A percentile compares a stretch with the other conserved stretches of the same genome.
These are phyloP conservation scores for Platyura marginata DNA, from an alignment of 1,140 invertebrate genomes.

Conservation along the genomic window DNA sequence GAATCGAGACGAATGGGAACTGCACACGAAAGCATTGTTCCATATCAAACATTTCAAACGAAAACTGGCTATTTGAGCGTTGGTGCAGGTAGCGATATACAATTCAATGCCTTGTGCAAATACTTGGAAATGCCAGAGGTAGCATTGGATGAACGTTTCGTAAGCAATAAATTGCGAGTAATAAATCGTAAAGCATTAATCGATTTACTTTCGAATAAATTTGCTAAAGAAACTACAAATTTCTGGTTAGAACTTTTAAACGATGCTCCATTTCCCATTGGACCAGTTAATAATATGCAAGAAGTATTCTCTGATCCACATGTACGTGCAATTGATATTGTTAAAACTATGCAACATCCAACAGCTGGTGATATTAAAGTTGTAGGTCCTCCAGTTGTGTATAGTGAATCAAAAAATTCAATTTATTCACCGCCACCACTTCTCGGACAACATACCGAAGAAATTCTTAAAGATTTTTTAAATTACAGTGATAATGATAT, in stretches of 20 bases:
- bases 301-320: slow-evolving; percentile 81
- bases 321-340: slow-evolving; percentile 51
- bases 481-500: slow-evolving; percentile 44
- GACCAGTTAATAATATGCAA: slow-evolving; percentile 71
- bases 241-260: slow-evolving; percentile 64
- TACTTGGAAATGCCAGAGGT: slow-evolving; percentile 42
- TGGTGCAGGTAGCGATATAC: slow-evolving; percentile 60
- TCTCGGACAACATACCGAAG: slow-evolving; percentile 72
- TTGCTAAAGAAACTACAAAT: slow-evolving; percentile 45
- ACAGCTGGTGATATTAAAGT: slow-evolving; percentile 52
- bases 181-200: slow-evolving; percentile 53
- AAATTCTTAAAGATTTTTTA: slow-evolving; percentile 52
- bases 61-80: slow-evolving; percentile 68
- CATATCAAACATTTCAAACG: slow-evolving; percentile 76
- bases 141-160: slow-evolving; percentile 40
- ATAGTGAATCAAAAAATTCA: slow-evolving; percentile 47
- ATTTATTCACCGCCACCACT: slow-evolving; percentile 58
- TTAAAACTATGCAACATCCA: slow-evolving; percentile 58
- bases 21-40: slow-evolving; percentile 85
- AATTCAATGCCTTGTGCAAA: slow-evolving; percentile 53
- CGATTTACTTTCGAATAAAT: slow-evolving; percentile 35
- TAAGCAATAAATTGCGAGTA: slow-evolving; percentile 55
- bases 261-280: slow-evolving; percentile 63
- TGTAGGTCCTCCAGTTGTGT: slow-evolving; percentile 72
- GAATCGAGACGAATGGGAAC: slow-evolving; percentile 71